Evolutionary conservation across 2,113 vertebrate species (phyloP).

Genomic region (Lonchura striata): DNA sequence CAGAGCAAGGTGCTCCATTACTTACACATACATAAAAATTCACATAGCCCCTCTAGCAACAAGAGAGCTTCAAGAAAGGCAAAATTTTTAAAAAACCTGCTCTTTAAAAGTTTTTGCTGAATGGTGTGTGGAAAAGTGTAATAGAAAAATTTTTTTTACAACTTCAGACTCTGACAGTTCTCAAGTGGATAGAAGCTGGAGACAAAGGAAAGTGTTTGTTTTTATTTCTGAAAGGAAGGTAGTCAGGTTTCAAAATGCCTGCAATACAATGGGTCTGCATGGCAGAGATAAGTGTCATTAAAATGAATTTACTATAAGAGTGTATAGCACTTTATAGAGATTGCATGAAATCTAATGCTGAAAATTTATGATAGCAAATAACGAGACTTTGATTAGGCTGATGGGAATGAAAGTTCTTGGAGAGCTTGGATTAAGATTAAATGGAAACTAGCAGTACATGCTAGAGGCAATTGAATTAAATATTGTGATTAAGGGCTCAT

Average conservation of each 20-base stretch:
- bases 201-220: not conserved
- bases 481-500: not conserved
- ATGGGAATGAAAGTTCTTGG: not conserved
- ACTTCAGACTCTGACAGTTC: not conserved
- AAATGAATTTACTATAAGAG: not conserved
- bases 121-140: not conserved
- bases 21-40: not conserved
- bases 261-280: rapidly evolving
- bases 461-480: not conserved
- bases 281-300: not conserved
- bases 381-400: not conserved
- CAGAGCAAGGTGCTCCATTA: not conserved
- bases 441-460: not conserved
- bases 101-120: not conserved
- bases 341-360: not conserved
- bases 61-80: not conserved
- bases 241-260: not conserved
- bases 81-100: not conserved
- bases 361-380: not conserved
- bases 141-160: not conserved
- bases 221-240: not conserved
- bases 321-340: not conserved
- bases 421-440: not conserved
- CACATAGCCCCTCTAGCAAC: not conserved
- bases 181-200: not conserved